These are phyloP conservation scores for Gandaritis pyraliata DNA, from an alignment of 2,888 invertebrate species.

Conservation along the genomic window DNA sequence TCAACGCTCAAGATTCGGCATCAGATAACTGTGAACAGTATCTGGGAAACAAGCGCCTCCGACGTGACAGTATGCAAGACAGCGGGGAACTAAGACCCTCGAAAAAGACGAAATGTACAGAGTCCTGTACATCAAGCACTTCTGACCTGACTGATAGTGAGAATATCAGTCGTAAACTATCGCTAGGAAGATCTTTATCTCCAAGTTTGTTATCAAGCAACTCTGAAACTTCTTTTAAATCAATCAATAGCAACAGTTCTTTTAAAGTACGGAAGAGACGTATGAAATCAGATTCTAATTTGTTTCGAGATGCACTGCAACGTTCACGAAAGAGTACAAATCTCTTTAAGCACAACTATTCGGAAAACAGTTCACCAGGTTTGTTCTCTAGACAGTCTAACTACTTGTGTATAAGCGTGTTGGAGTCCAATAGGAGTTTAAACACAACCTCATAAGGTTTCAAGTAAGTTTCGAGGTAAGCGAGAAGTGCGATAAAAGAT, in stretches of 20 bases:
- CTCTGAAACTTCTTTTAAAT: constrained; percentile 66
- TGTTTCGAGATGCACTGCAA: constrained; percentile 67
- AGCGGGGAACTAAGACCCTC: constrained; percentile 55
- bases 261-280: constrained; percentile 71
- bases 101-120: constrained; percentile 69
- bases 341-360: constrained; percentile 51
- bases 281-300: constrained; percentile 67
- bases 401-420: neutral
- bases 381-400: constrained; percentile 26
- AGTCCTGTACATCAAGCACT: constrained; percentile 59
- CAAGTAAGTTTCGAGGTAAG: too few species aligned
- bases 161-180: constrained; percentile 37
- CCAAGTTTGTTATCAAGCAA: constrained; percentile 59
- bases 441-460: too few species aligned
- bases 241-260: constrained; percentile 68
- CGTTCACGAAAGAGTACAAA: constrained; percentile 60
- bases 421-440: too few species aligned
- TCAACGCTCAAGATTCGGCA: constrained; percentile 54
- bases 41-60: constrained; percentile 60
- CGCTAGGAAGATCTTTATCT: constrained; percentile 46
- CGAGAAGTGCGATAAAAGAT: too few species aligned
- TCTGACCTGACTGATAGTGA: constrained; percentile 62
- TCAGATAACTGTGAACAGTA: constrained; percentile 60
- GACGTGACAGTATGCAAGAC: constrained; percentile 60
- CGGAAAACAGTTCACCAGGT: constrained; percentile 61